Conservation (phyloP, 1,140 invertebrate species). For the Cyclargus thomasi region DNA sequence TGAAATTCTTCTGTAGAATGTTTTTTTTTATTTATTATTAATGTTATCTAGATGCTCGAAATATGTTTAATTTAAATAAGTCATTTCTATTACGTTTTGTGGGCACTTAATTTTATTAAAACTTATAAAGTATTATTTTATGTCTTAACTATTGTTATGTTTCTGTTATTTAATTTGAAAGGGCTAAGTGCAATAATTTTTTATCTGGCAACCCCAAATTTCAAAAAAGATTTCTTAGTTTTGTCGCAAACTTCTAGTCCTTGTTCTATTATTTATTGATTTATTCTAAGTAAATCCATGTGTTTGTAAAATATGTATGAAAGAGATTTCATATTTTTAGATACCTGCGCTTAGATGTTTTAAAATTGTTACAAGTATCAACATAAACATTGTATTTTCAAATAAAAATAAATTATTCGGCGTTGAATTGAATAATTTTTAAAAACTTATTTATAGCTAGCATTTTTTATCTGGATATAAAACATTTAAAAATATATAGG, state of each 20-base stretch:
- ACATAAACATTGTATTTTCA: background rate
- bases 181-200: background rate
- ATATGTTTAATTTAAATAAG: too few relatives aligned
- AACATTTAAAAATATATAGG: too few relatives aligned
- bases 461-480: background rate
- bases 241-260: background rate
- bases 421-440: background rate
- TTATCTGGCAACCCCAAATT: background rate
- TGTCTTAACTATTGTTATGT: background rate
- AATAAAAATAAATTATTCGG: background rate
- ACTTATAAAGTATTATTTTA: background rate
- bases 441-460: background rate
- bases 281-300: too few relatives aligned
- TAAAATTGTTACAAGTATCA: background rate
- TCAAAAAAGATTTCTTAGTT: background rate
- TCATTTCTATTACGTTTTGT: background rate
- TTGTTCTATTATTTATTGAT: background rate
- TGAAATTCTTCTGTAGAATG: too few relatives aligned
- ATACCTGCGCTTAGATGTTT: background rate
- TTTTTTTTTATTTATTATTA: too few relatives aligned
- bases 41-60: too few relatives aligned
- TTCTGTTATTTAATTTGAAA: conserved; percentile 3
- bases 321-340: background rate
- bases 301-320: too few relatives aligned
- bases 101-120: background rate